Conservation (phyloP, 1,140 invertebrate genomes). For the Copidosoma floridanum region DNA sequence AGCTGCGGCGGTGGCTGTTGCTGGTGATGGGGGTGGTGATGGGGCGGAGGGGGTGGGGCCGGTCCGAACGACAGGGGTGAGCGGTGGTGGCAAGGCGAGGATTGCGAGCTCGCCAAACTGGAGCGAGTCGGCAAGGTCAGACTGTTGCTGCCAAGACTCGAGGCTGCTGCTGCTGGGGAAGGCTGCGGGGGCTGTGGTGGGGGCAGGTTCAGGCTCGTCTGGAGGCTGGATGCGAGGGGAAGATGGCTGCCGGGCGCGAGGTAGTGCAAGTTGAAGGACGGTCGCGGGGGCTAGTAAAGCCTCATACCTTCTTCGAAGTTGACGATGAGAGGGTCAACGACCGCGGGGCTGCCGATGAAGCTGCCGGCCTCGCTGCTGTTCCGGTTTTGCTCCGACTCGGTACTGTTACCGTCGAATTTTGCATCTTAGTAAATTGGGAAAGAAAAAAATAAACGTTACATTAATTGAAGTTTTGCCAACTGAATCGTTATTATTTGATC, state of each 20-base stretch:
- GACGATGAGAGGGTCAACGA: conserved; percentile 68
- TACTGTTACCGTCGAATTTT: conserved; percentile 50
- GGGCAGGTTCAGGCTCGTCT: conserved; percentile 47
- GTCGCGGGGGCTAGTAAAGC: conserved; percentile 63
- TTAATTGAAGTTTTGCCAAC: not conserved
- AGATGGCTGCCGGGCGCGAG: conserved; percentile 52
- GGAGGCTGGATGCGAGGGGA: conserved; percentile 49
- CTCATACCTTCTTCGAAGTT: conserved; percentile 79
- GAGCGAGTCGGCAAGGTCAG: conserved; percentile 38
- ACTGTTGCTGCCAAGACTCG: conserved; percentile 31
- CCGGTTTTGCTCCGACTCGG: conserved; percentile 51
- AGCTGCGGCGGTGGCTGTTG: conserved; percentile 26
- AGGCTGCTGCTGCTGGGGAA: conserved; percentile 37
- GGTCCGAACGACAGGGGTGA: conserved; percentile 36
- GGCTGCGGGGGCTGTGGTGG: conserved; percentile 37
- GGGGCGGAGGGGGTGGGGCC: conserved; percentile 26
- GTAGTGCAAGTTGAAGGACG: conserved; percentile 56
- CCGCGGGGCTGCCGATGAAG: conserved; percentile 54
- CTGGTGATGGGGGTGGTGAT: conserved; percentile 26
- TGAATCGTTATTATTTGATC: no score
- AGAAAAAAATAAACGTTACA: no score
- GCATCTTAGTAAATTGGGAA: conserved; percentile 40
- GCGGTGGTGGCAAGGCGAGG: conserved; percentile 45
- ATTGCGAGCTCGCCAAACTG: conserved; percentile 43
- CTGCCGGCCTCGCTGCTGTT: conserved; percentile 52